phyloP scores from a whole-genome alignment of 2,113 vertebrate genomes.

The Cebidichthys violaceus region DNA sequence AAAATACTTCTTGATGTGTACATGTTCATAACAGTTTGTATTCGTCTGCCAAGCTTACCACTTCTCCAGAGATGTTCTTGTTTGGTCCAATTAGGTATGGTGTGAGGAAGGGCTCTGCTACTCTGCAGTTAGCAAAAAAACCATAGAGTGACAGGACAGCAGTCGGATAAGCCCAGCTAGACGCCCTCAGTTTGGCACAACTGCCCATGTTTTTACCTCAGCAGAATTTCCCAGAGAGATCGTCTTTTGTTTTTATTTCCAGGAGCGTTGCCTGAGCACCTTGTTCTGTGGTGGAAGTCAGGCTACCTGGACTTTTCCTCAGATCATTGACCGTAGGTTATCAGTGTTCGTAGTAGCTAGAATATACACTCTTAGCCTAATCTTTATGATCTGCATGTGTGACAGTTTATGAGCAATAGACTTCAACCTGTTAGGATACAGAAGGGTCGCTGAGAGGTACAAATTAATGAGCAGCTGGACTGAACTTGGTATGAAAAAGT shows the following conservation, averaged over 20 bases:
- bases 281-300: background rate
- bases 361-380: background rate
- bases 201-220: constrained; percentile 32
- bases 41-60: constrained; percentile 65
- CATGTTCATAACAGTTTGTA: background rate
- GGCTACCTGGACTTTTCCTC: background rate
- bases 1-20: background rate
- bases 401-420: constrained; percentile 62
- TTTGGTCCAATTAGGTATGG: constrained; percentile 82
- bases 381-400: constrained; percentile 40
- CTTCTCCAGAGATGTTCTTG: constrained; percentile 83
- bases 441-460: background rate
- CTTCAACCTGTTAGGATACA: constrained; percentile 71
- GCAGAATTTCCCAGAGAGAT: background rate
- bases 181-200: constrained; percentile 38
- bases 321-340: background rate
- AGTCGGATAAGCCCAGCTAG: constrained; percentile 77
- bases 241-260: constrained; percentile 5
- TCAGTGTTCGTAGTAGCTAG: constrained; percentile 11
- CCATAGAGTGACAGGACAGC: constrained; percentile 79
- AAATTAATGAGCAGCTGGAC: background rate
- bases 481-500: background rate
- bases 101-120: constrained; percentile 82
- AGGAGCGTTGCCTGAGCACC: background rate
- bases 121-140: constrained; percentile 81